Conservation (phyloP, 2,797 vertebrate species). For the Triplophysa bombifrons region DNA sequence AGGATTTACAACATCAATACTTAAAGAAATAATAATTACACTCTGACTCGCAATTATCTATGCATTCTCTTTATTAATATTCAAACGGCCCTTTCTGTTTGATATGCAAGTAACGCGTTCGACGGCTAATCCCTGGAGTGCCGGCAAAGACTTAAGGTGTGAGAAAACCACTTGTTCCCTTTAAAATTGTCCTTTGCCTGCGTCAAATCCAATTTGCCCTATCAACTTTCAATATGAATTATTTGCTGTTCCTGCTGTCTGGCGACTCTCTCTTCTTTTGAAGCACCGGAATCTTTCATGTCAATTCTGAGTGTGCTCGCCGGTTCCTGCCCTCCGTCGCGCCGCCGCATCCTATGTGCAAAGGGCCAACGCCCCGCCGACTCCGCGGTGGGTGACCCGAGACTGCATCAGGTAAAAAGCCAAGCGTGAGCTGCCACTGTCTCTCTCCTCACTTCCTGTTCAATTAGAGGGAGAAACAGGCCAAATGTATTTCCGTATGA, state of each 20-base stretch:
- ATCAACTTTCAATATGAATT: slow-evolving; percentile 45
- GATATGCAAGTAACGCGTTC: slow-evolving; percentile 34
- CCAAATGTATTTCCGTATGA: slow-evolving; percentile 56
- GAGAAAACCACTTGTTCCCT: slow-evolving; percentile 34
- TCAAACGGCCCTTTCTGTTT: slow-evolving; percentile 41
- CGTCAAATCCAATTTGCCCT: slow-evolving; percentile 49
- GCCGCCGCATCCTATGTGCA: not conserved
- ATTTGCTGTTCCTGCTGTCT: slow-evolving; percentile 11
- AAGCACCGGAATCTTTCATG: slow-evolving; percentile 20
- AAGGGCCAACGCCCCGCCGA: slow-evolving; percentile 38
- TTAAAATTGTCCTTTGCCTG: slow-evolving; percentile 42
- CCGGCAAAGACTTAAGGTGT: slow-evolving; percentile 30
- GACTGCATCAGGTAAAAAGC: slow-evolving; percentile 53
- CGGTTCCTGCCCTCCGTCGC: slow-evolving; percentile 19
- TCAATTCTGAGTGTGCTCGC: slow-evolving; percentile 3
- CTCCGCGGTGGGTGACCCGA: slow-evolving; percentile 53
- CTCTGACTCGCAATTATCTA: slow-evolving; percentile 39
- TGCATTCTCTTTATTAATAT: slow-evolving; percentile 23
- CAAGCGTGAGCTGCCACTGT: slow-evolving; percentile 49
- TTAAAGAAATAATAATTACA: slow-evolving; percentile 22
- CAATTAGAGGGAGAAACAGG: slow-evolving; percentile 49
- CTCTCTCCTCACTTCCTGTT: slow-evolving; percentile 48
- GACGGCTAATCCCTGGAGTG: slow-evolving; percentile 39
- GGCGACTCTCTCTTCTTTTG: slow-evolving; percentile 24
- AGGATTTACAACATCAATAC: slow-evolving; percentile 50